phyloP scores from a whole-genome alignment of 2,888 invertebrate species.

The Liodrosophila aerea region DNA sequence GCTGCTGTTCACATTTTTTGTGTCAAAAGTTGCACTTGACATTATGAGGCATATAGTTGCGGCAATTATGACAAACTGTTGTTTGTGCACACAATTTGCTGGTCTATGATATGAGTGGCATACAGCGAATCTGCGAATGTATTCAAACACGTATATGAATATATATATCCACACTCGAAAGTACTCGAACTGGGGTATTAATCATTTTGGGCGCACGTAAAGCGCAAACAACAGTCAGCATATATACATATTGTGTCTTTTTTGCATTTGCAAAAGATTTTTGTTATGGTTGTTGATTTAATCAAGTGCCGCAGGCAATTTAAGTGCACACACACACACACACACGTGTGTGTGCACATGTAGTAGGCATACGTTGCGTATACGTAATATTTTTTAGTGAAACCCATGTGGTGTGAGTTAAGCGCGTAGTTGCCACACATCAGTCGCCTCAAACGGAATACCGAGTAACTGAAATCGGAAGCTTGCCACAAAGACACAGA shows the following conservation, averaged over 20 bases:
- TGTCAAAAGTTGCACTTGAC: constrained; percentile 65
- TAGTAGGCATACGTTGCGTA: constrained; percentile 56
- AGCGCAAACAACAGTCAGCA: constrained; percentile 53
- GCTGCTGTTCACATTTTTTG: constrained; percentile 10
- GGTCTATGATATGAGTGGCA: constrained; percentile 22
- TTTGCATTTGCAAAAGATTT: constrained; percentile 58
- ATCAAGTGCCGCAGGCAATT: constrained; percentile 68
- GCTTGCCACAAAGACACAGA: neutral
- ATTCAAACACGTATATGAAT: constrained; percentile 13
- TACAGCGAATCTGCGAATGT: constrained; percentile 6
- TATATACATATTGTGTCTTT: no score
- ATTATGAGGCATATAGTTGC: constrained; percentile 51
- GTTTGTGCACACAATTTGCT: constrained; percentile 30
- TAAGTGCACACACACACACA: constrained; percentile 33
- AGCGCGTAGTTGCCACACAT: constrained; percentile 66
- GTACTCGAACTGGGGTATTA: constrained; percentile 27
- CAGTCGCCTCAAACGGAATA: constrained; percentile 48
- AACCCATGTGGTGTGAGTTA: constrained; percentile 58
- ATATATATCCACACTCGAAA: constrained; percentile 10
- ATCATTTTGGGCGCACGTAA: constrained; percentile 37
- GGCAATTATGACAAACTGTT: constrained; percentile 61
- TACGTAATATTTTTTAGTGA: constrained; percentile 54
- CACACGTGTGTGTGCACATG: neutral
- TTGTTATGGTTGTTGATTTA: constrained; percentile 62
- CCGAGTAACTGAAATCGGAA: constrained; percentile 1